phyloP scores from a whole-genome alignment of 2,888 invertebrate species.

The Drosophila neotestacea region DNA sequence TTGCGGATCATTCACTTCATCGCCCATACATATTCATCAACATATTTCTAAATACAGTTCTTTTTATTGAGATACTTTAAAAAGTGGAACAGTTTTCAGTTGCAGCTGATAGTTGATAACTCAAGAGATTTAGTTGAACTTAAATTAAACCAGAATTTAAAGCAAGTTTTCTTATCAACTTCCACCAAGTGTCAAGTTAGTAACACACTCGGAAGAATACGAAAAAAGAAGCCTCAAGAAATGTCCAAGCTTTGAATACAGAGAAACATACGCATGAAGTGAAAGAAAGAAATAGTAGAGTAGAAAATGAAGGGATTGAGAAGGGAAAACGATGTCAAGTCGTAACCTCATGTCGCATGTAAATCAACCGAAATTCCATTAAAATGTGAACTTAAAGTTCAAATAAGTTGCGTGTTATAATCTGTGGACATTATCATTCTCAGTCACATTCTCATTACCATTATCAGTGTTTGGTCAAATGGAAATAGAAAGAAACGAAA shows the following conservation, averaged over 20 bases:
- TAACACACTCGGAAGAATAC: background rate
- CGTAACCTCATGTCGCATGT: slow-evolving; percentile 64
- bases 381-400: slow-evolving; percentile 80
- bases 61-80: background rate
- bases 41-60: too few relatives aligned
- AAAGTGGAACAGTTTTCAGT: slow-evolving; percentile 5
- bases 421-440: slow-evolving; percentile 64
- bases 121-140: background rate
- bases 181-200: background rate
- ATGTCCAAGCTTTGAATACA: background rate
- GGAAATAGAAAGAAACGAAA: slow-evolving; percentile 41
- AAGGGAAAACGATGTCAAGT: slow-evolving; percentile 66
- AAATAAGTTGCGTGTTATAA: slow-evolving; percentile 78
- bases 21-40: background rate
- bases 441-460: slow-evolving; percentile 63
- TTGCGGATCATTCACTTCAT: slow-evolving; percentile 3
- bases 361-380: slow-evolving; percentile 79
- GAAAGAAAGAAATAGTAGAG: background rate
- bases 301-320: background rate
- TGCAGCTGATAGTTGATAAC: slow-evolving; percentile 14
- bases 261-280: background rate
- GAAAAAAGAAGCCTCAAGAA: slow-evolving; percentile 33
- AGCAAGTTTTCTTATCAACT: slow-evolving; percentile 12
- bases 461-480: slow-evolving; percentile 55
- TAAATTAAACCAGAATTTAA: background rate